Percentiles rank a stretch among this genome's conserved stretches.
phyloP scores from a whole-genome alignment of 2,888 invertebrate species.

The Limnephilus marmoratus region DNA sequence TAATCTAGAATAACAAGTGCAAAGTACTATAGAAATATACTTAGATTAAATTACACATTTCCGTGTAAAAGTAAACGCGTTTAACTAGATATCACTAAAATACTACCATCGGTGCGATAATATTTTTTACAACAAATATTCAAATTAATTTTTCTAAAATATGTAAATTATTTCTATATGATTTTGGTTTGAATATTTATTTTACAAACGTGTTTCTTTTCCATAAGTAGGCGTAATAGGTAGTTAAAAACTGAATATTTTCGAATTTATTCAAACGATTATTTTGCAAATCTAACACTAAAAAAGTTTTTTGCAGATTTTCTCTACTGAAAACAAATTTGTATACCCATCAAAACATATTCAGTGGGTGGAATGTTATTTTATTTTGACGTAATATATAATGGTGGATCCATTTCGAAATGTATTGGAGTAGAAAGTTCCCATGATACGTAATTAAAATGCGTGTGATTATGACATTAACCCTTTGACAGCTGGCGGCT shows the following conservation, averaged over 20 bases:
- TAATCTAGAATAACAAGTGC: not conserved
- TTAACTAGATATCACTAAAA: not conserved
- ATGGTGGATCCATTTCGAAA: not conserved
- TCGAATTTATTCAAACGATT: not conserved
- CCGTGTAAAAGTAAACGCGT: not conserved
- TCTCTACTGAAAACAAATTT: not conserved
- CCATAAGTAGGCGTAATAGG: not conserved
- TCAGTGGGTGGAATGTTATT: not conserved
- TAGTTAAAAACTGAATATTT: not conserved
- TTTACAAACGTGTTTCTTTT: not conserved
- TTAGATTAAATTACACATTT: not conserved
- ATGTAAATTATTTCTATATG: not conserved
- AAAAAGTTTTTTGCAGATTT: not conserved
- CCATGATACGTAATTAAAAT: constrained; percentile 10
- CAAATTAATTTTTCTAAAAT: too few relatives aligned
- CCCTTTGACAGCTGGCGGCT: constrained; percentile 15
- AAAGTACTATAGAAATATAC: not conserved
- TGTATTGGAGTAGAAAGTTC: constrained; percentile 39
- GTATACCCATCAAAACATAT: not conserved
- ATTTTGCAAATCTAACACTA: too few relatives aligned
- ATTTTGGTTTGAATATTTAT: not conserved
- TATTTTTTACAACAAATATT: too few relatives aligned
- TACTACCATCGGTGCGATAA: too few relatives aligned
- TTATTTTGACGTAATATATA: not conserved
- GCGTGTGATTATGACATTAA: constrained; percentile 33